Evolutionary conservation across 35 echinoderm and acorn worm species (phyloP), one percentile per base, ranked within the genome.

Genomic region (Anneissia japonica): DNA sequence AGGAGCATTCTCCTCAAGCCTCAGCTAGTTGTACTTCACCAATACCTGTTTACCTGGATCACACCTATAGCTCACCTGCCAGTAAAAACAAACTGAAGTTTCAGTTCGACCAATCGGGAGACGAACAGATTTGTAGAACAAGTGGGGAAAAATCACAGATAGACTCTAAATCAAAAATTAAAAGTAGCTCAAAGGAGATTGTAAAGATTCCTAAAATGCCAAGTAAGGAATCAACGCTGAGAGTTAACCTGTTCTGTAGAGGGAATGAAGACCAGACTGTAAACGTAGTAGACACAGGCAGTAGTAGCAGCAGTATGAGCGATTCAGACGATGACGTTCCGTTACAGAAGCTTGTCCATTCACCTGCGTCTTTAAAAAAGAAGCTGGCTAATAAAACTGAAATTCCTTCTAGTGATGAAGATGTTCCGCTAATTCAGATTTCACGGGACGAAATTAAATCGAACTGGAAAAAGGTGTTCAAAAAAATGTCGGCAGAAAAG

Each of bases 11-110:
- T 23, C 51, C 51, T 64, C 51, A 64, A 64, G 6, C 51, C 2
- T 64, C 51, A 12, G 11, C 51, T 64, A 64, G 51, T 64, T 64
- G 51, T 23, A 26, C 51, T 16, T 64, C 51, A 64, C 51, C 51
- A 6, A n/a, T n/a, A n/a, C n/a, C n/a, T 31, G 91, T 97, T 0
- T 81, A 86, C 64, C 72, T 97, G n/a, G 94, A 97, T 82, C 94
- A 97, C 75, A 93, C 86, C 39, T 97, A 97, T 77, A 97, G 94
- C 46, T 97, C 94, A 2, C 94, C 51, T 87, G 0, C 84, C 76
- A 3, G 80, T 81, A n/a, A 88, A 95, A 40, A 45, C 41, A 46
- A 93, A 79, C 16, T 39, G 37, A 34, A 36, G 21, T 64, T 64
- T 23, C 51, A 64, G 26, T 64, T 64, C 26, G 81, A 2, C 74